Evolutionary conservation across 2,888 invertebrate genomes (phyloP).

Genomic region (Noctua janthina): DNA sequence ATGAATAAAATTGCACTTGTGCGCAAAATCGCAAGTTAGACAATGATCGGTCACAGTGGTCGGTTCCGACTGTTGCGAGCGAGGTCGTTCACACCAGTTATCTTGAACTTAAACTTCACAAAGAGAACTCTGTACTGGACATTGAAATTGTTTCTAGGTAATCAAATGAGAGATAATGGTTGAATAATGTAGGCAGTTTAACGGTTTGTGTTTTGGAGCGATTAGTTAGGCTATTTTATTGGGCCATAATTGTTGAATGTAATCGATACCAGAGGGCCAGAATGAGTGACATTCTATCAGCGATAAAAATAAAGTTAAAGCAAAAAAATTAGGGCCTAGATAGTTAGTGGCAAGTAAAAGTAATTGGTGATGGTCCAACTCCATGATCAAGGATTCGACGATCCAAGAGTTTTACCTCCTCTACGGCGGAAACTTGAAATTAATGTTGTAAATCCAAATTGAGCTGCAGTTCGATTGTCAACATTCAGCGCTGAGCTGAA

Average conservation of each 20-base stretch:
- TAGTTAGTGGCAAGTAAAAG: background rate
- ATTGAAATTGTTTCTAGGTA: conserved; percentile 40
- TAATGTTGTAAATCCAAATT: background rate
- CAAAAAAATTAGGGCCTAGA: background rate
- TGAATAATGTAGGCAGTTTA: conserved; percentile 21
- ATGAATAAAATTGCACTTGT: conserved; percentile 42
- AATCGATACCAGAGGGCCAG: background rate
- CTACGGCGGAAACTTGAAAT: background rate
- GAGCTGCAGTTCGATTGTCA: background rate
- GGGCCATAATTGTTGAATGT: background rate
- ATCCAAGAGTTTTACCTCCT: background rate
- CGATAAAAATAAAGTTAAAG: background rate
- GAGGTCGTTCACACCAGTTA: conserved; percentile 61
- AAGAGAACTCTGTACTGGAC: conserved; percentile 44
- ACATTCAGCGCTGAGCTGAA: background rate
- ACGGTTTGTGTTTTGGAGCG: conserved; percentile 22
- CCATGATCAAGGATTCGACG: too few relatives aligned
- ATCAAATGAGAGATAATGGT: conserved; percentile 37
- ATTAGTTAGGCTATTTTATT: background rate
- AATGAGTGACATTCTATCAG: background rate
- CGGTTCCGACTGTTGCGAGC: conserved; percentile 43
- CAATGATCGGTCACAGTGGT: conserved; percentile 65
- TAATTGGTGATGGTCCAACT: background rate
- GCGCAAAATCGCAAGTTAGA: conserved; percentile 57
- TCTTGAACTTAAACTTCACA: conserved; percentile 63